phyloP scores from a whole-genome alignment of 2,888 invertebrate species.

The Eurytoma adleriae region DNA sequence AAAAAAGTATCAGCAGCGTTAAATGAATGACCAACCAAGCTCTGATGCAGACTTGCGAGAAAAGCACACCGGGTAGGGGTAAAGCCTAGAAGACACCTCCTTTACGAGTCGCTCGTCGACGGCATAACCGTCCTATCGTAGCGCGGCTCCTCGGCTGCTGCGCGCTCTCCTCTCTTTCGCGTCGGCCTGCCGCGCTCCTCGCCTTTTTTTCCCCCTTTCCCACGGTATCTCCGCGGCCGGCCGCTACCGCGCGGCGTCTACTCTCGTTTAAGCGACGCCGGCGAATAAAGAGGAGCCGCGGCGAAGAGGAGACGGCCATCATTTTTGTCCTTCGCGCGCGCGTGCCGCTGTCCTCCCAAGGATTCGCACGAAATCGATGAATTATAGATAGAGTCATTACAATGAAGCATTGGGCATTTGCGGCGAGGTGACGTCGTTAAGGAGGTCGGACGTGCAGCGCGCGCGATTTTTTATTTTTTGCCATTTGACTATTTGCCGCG shows the following conservation, averaged over 20 bases:
- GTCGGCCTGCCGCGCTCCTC: slow-evolving; percentile 61
- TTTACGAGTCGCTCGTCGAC: slow-evolving; percentile 57
- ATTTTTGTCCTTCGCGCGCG: slow-evolving; percentile 50
- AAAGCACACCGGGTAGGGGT: slow-evolving; percentile 20
- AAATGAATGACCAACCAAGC: neutral
- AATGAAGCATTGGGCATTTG: slow-evolving; percentile 45
- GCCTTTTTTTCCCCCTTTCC: slow-evolving; percentile 48
- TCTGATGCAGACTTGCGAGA: neutral
- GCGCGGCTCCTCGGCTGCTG: too few relatives aligned
- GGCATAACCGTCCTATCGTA: too few relatives aligned
- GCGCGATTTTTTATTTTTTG: slow-evolving; percentile 8
- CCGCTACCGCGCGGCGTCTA: neutral
- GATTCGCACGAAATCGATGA: slow-evolving; percentile 55
- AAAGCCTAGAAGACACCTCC: slow-evolving; percentile 67
- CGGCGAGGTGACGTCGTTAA: slow-evolving; percentile 47
- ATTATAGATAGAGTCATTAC: slow-evolving; percentile 57
- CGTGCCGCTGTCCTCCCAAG: slow-evolving; percentile 47
- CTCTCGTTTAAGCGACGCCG: slow-evolving; percentile 52
- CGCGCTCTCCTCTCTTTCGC: slow-evolving; percentile 38
- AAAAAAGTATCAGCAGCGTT: neutral
- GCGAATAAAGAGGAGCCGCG: slow-evolving; percentile 40
- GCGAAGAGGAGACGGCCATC: slow-evolving; percentile 48
- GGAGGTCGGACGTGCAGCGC: slow-evolving; percentile 36
- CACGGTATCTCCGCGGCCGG: slow-evolving; percentile 30
- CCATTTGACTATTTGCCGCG: slow-evolving; percentile 48